Base-by-base conservation (phyloP, 2,113 vertebrate species). In the Dromiciops gliroides region DNA sequence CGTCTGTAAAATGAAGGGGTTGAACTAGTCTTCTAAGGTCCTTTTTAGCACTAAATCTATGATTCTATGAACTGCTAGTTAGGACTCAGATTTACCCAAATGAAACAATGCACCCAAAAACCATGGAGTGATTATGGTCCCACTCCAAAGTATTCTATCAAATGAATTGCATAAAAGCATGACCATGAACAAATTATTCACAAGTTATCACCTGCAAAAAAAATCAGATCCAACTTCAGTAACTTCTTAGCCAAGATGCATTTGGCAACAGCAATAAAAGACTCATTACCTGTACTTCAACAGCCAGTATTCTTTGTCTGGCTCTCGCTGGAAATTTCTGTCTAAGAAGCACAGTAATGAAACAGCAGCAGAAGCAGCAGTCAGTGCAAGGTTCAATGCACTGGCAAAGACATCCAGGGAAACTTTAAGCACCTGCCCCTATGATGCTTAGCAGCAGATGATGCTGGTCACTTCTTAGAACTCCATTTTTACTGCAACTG, bases 171-270 rank as follows among this genome's bases (percentile, higher is more conserved):
- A 90, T 83, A 47, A 93, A 26, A 51, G 26, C 19, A 93, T 0
- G 51, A 47, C 91, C 60, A 14, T 96, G 1, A 91, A 88, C 44
- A 93, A 94, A 25, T 48, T 89, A 10, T 28, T 90, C 16, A n/a
- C 56, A 83, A 8, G 83, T 44, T 91, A 50, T 44, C 89, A 56
- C 11, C 51, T 56, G 0, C 16, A 92, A 89, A 31, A 94, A 94
- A 22, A 93, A 94, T 37, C 90, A 93, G 31, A 67, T 22, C 89
- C 19, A 48, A 50, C 51, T 44, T 51, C 47, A 89, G 89, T 60
- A 93, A 67, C 90, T 26, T 23, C 23, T 47, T 52, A 49, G 50
- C 50, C 83, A 94, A 83, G 48, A 95, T 90, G 37, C 28, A 92
- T 75, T 67, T 96, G 53, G 26, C 91, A 28, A n/a, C 31, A 48